Base-by-base conservation (phyloP, 2,888 invertebrate species). In the Lamproptera curius region DNA sequence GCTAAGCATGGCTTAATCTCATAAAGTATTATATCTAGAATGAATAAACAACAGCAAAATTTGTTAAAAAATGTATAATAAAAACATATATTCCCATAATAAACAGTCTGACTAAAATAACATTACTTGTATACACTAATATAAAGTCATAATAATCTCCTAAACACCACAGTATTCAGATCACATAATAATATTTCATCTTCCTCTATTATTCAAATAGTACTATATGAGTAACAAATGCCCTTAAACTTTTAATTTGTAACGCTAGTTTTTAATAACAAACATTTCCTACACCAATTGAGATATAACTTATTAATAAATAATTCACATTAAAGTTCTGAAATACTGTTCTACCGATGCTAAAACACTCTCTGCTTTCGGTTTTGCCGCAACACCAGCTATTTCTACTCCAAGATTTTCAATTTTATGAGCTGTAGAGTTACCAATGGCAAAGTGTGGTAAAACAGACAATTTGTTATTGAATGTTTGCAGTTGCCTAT, bases 361-460 rank as follows among this genome's bases (percentile, higher is more conserved):
- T 14, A 78, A 63, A 5, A 86, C 55, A 61, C 75, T 71, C 11
- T 76, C 75, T 0, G 83, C 64, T 9, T 61, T 67, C 0, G 86
- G 86, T 20, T 63, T 66, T 0, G 62, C 59, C 0, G 86, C 86
- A 0, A 86, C 73, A 0, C 86, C 86, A 0, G 85, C 80, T 42
- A 83, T 77, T 46, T 83, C 79, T n/a, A 82, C 52, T 0, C 86
- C 86, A 0, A 86, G 72, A 46, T 76, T 83, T 57, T 78, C 75
- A 56, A 86, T 84, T 53, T 81, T 85, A 43, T 82, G 76, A 6
- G 86, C 85, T 0, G 86, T 86, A 0, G 84, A 76, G 60, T 81
- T 79, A n/a, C 86, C 86, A 31, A 86, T 86, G 6, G 86, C 86
- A 63, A 86, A 86, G 51, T 78, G 77, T 1, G 86, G 86, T 6